phyloP scores from a whole-genome alignment of 2,888 invertebrate species.

The Cephalotes varians region DNA sequence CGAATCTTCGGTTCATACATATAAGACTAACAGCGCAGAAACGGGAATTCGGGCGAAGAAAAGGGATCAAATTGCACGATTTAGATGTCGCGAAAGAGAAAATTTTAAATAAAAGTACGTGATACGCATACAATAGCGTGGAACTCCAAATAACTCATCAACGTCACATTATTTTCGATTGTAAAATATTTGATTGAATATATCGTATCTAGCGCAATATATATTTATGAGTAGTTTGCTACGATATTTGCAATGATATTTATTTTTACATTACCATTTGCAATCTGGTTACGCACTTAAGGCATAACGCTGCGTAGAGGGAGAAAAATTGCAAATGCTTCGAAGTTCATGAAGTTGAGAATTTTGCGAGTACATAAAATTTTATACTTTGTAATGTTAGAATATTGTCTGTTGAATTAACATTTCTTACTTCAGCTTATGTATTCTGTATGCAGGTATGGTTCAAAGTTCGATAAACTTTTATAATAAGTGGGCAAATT shows the following conservation, averaged over 20 bases:
- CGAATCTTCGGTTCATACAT: slow-evolving; percentile 12
- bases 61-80: slow-evolving; percentile 3
- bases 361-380: not conserved
- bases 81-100: not conserved
- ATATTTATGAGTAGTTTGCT: not conserved
- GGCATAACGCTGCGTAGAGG: too few relatives aligned
- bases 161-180: not conserved
- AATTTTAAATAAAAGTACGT: not conserved
- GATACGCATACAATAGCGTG: not conserved
- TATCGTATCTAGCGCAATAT: not conserved
- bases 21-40: slow-evolving; percentile 42
- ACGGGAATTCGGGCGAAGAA: slow-evolving; percentile 28
- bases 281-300: not conserved
- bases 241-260: not conserved
- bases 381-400: slow-evolving; percentile 16
- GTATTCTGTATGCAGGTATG: not conserved
- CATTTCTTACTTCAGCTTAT: slow-evolving; percentile 6
- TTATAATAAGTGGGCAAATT: slow-evolving; percentile 24
- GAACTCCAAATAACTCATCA: not conserved
- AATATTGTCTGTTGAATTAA: slow-evolving; percentile 13
- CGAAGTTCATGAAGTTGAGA: not conserved
- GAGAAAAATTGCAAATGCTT: not conserved
- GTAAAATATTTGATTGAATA: not conserved
- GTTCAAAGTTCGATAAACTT: slow-evolving; percentile 10
- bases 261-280: not conserved